phyloP scores from a whole-genome alignment of 1,140 invertebrate genomes.

The Lepeophtheirus salmonis region DNA sequence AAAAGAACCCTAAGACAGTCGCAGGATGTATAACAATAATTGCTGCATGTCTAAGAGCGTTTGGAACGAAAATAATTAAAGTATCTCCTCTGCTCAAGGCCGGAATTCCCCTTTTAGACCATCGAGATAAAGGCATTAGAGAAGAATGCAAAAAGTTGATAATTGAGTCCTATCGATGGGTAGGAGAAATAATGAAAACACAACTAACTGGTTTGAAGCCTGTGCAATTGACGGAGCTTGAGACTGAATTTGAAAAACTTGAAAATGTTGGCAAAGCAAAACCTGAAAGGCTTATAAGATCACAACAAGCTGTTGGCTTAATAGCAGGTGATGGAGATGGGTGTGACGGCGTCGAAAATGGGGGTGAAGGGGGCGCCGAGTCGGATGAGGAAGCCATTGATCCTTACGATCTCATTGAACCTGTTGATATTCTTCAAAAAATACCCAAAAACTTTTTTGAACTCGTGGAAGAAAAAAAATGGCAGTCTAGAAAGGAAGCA shows the following conservation, averaged over 20 bases:
- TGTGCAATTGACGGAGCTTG: slow-evolving; percentile 63
- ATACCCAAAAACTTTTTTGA: slow-evolving; percentile 90
- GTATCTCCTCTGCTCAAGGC: slow-evolving; percentile 77
- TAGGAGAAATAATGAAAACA: slow-evolving; percentile 62
- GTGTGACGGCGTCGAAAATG: slow-evolving; percentile 25
- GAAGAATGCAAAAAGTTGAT: slow-evolving; percentile 74
- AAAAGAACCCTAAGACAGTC: slow-evolving; percentile 83
- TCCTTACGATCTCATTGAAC: slow-evolving; percentile 69
- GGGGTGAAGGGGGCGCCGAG: slow-evolving; percentile 20
- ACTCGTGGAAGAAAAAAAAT: slow-evolving; percentile 87
- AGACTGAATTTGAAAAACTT: slow-evolving; percentile 64
- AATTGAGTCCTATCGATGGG: slow-evolving; percentile 81
- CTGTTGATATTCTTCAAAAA: slow-evolving; percentile 77
- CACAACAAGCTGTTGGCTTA: slow-evolving; percentile 28
- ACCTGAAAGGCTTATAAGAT: slow-evolving; percentile 60
- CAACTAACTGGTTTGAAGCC: slow-evolving; percentile 69
- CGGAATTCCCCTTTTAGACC: slow-evolving; percentile 57
- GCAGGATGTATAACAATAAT: slow-evolving; percentile 11
- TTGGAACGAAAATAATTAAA: slow-evolving; percentile 74
- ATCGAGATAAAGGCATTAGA: slow-evolving; percentile 74
- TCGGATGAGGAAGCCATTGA: slow-evolving; percentile 41
- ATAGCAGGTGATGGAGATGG: slow-evolving; percentile 35
- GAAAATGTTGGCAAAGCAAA: slow-evolving; percentile 42
- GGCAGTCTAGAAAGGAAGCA: slow-evolving; percentile 85
- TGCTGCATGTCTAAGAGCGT: slow-evolving; percentile 28